Evolutionary conservation across 2,113 vertebrate species (phyloP).

Genomic region (Mobula birostris): DNA sequence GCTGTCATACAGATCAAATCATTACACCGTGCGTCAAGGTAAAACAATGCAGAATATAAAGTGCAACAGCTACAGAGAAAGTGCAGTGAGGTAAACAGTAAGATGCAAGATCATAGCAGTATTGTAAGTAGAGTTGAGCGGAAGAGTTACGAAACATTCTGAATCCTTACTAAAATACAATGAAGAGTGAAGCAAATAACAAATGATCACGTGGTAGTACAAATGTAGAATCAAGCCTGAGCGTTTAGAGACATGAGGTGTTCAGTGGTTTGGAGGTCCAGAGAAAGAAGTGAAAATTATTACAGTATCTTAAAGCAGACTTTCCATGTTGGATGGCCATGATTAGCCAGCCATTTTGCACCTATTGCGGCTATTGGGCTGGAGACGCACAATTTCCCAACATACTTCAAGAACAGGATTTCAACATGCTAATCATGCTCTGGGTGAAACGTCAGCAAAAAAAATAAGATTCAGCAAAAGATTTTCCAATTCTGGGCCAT

Average conservation of each 20-base stretch:
- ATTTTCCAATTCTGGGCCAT: not conserved
- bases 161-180: not conserved
- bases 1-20: too few species aligned
- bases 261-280: not conserved
- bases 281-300: not conserved
- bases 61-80: too few species aligned
- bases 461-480: not conserved
- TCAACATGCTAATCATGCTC: not conserved
- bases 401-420: not conserved
- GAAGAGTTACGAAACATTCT: not conserved
- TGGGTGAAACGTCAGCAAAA: not conserved
- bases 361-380: not conserved
- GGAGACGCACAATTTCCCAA: not conserved
- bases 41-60: too few species aligned
- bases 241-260: not conserved
- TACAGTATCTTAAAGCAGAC: not conserved
- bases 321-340: not conserved
- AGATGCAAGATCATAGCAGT: too few species aligned
- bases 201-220: not conserved
- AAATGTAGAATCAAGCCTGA: not conserved
- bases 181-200: not conserved
- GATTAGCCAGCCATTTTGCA: not conserved
- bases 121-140: not conserved
- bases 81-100: too few species aligned
- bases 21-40: too few species aligned